Evolutionary conservation across 2,797 vertebrate species (phyloP).

Genomic region (Aotus griseimembra): DNA sequence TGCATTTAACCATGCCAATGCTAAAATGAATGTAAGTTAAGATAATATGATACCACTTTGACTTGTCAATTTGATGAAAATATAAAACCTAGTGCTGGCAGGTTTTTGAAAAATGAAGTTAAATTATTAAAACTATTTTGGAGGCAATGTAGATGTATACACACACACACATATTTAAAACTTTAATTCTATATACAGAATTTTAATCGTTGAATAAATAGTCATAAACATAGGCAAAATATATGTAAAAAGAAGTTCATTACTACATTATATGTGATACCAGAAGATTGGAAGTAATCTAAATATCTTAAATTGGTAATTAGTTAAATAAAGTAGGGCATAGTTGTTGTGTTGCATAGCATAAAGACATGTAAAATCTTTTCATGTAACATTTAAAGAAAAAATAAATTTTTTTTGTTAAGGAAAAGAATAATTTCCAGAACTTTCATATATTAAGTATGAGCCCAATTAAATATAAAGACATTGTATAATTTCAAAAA

Average conservation of each 20-base stretch:
- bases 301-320: not conserved
- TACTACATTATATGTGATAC: not conserved
- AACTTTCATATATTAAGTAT: not conserved
- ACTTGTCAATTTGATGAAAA: constrained; percentile 4
- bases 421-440: not conserved
- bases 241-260: not conserved
- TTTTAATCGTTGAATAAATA: not conserved
- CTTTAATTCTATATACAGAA: not conserved
- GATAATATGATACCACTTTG: not conserved
- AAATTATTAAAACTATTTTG: not conserved
- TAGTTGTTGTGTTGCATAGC: not conserved
- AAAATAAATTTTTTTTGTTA: not conserved
- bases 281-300: not conserved
- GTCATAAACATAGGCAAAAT: not conserved
- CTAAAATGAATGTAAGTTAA: not conserved
- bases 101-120: not conserved
- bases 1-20: not conserved
- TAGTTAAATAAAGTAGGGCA: not conserved
- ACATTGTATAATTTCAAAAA: not conserved
- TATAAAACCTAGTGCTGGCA: not conserved
- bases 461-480: not conserved
- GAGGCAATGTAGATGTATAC: not conserved
- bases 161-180: not conserved
- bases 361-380: not conserved
- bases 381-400: not conserved